Conservation (phyloP, 2,113 vertebrate species). For the Ailuropoda melanoleuca region DNA sequence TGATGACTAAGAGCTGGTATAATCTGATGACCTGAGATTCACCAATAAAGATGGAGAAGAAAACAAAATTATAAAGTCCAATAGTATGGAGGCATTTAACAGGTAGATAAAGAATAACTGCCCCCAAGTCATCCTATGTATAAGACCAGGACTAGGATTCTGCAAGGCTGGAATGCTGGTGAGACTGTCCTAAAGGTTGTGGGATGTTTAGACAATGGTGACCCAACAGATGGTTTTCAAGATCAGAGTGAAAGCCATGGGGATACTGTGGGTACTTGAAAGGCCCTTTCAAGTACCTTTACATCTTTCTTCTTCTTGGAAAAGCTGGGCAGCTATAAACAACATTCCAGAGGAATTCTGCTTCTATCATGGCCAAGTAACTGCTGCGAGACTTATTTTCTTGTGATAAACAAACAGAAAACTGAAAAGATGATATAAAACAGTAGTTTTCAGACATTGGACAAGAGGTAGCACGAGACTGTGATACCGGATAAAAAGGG, state of each 20-base stretch:
- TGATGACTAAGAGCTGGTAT: not conserved
- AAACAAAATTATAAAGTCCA: not conserved
- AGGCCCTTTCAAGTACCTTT: not conserved
- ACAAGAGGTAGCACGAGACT: not conserved
- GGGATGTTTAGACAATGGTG: not conserved
- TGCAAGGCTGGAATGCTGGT: not conserved
- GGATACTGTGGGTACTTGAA: not conserved
- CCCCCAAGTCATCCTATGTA: not conserved
- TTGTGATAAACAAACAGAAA: not conserved
- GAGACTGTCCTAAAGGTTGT: not conserved
- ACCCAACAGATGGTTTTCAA: not conserved
- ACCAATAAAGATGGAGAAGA: not conserved
- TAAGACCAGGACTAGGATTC: not conserved
- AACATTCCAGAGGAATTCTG: not conserved
- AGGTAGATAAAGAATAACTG: not conserved
- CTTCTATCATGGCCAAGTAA: not conserved
- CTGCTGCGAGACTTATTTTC: not conserved
- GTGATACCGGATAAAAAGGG: not conserved
- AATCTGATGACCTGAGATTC: not conserved
- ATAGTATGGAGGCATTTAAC: not conserved
- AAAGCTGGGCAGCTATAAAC: not conserved
- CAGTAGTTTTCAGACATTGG: not conserved
- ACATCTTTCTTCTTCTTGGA: not conserved
- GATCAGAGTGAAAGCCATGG: not conserved
- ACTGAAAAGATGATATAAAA: not conserved